A percentile compares a stretch with the other conserved stretches of the same genome.
These are phyloP conservation scores for Doryteuthis pealeii DNA, from an alignment of 1,140 invertebrate genomes.

Conservation along the genomic window DNA sequence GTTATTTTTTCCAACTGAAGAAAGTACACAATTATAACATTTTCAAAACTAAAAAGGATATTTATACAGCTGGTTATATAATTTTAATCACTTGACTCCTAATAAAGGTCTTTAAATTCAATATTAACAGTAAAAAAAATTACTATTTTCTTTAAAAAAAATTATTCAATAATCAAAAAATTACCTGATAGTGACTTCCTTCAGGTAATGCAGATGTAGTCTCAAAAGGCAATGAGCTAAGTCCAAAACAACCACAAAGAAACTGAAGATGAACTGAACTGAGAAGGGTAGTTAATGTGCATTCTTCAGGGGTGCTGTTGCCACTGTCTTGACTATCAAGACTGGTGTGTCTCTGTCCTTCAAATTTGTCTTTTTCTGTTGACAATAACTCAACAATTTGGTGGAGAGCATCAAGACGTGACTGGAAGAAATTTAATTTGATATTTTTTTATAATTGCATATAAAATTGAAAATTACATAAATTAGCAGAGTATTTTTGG, in stretches of 20 bases:
- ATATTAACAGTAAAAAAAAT: too few relatives aligned
- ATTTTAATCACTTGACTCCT: too few relatives aligned
- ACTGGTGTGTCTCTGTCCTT: constrained; percentile 18
- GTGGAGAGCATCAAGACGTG: constrained; percentile 62
- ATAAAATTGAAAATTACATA: neutral
- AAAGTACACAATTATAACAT: too few relatives aligned
- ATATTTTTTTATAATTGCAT: neutral
- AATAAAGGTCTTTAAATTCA: too few relatives aligned
- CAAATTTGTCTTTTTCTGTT: constrained; percentile 50
- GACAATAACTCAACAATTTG: constrained; percentile 62
- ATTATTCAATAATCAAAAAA: too few relatives aligned
- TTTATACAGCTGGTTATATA: too few relatives aligned
- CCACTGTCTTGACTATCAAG: constrained; percentile 23
- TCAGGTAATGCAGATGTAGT: constrained; percentile 28
- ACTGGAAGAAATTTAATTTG: constrained; percentile 47
- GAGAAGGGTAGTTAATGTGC: constrained; percentile 47
- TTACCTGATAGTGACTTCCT: constrained; percentile 55
- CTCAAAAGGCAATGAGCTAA: constrained; percentile 58
- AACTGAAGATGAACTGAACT: constrained; percentile 65
- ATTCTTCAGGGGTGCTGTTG: constrained; percentile 18
- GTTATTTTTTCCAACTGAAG: too few relatives aligned
- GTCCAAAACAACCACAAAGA: constrained; percentile 67
- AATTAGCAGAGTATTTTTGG: neutral
- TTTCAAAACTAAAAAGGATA: too few relatives aligned
- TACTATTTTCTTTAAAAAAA: too few relatives aligned